Evolutionary conservation across 2,797 vertebrate genomes (phyloP).

Genomic region (Sphenodon punctatus): DNA sequence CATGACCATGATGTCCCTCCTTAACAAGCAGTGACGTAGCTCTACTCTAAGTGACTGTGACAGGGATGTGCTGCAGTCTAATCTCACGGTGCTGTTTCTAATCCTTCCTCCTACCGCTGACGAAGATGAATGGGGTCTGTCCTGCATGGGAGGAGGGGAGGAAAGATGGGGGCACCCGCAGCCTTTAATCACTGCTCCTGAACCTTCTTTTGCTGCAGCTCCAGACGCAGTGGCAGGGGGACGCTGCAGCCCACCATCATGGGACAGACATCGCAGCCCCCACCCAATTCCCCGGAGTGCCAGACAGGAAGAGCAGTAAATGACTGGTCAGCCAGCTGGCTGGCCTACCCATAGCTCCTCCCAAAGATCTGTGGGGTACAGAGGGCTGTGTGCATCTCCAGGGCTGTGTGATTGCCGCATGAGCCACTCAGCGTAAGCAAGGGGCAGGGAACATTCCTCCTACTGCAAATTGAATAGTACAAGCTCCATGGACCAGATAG

Average conservation of each 20-base stretch:
- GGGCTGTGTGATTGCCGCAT: no score
- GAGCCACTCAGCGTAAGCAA: no score
- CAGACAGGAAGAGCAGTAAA: not conserved
- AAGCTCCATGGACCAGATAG: no score
- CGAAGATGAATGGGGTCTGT: constrained; percentile 56
- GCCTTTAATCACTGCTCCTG: not conserved
- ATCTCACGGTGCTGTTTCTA: constrained; percentile 39
- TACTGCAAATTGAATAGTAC: no score
- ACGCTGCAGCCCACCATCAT: not conserved
- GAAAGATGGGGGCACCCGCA: no score
- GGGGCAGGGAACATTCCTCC: no score
- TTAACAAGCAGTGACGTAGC: not conserved
- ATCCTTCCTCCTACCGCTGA: constrained; percentile 20
- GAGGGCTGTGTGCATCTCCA: no score
- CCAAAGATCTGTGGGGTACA: no score
- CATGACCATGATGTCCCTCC: no score
- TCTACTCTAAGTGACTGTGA: constrained; percentile 31
- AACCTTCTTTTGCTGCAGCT: not conserved
- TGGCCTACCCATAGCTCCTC: no score
- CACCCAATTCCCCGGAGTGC: not conserved
- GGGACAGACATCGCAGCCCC: not conserved
- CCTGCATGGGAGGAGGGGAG: not conserved
- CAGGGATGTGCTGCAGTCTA: constrained; percentile 21
- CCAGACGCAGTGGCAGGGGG: not conserved
- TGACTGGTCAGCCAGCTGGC: no score